Percentiles rank a stretch among this genome's conserved stretches.
Evolutionary conservation across 1,140 invertebrate species (phyloP).

Genomic region (Portunus trituberculatus): DNA sequence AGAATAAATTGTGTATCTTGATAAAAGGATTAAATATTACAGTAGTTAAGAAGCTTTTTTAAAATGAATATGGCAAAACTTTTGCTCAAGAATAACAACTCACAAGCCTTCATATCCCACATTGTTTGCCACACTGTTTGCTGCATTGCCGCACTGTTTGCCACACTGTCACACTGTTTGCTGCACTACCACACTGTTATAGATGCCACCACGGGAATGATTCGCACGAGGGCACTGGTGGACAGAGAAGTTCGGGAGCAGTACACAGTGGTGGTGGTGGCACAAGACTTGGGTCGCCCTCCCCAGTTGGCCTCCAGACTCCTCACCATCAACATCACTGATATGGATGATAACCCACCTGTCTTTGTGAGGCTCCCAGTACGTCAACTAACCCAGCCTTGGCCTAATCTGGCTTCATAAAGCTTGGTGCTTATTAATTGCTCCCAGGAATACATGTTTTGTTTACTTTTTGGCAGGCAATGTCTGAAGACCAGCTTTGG

Average conservation of each 20-base stretch:
- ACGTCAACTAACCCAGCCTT: slow-evolving; percentile 79
- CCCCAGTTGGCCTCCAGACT: slow-evolving; percentile 88
- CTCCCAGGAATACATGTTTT: neutral
- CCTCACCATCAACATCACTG: slow-evolving; percentile 86
- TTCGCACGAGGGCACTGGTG: slow-evolving; percentile 86
- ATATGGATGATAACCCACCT: slow-evolving; percentile 90
- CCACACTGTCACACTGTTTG: too few species aligned
- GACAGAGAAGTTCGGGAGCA: slow-evolving; percentile 87
- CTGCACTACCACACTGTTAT: slow-evolving; percentile 13
- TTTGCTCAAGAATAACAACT: neutral
- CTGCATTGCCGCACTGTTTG: too few species aligned
- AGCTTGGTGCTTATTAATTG: neutral
- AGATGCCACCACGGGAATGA: slow-evolving; percentile 86
- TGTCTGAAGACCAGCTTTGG: too few species aligned
- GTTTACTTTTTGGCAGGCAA: too few species aligned
- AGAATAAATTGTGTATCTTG: too few species aligned
- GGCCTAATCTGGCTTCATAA: neutral
- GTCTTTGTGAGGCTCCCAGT: slow-evolving; percentile 87
- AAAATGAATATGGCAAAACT: too few species aligned
- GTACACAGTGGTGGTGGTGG: slow-evolving; percentile 88
- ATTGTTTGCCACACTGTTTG: too few species aligned
- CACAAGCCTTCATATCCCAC: neutral
- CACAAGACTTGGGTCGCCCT: slow-evolving; percentile 87
- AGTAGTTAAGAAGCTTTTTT: too few species aligned
- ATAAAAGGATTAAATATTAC: too few species aligned